phyloP scores from a whole-genome alignment of 2,888 invertebrate species.

The Epistrophella euchroma region DNA sequence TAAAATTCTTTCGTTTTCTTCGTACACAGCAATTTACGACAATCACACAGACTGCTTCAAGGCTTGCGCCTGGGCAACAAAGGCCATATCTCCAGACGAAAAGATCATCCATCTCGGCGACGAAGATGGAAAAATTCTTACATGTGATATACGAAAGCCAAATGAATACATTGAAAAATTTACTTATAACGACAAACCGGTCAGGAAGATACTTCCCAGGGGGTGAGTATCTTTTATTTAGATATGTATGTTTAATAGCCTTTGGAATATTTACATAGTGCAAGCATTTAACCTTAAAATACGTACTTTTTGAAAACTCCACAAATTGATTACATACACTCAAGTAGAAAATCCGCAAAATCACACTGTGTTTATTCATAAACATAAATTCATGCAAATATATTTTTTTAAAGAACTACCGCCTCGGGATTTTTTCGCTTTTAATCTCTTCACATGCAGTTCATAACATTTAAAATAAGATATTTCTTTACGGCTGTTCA shows the following conservation, averaged over 20 bases:
- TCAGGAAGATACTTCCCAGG: conserved; percentile 66
- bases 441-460: too few relatives aligned
- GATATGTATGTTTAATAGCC: not conserved
- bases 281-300: not conserved
- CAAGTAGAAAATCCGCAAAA: too few relatives aligned
- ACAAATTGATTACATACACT: too few relatives aligned
- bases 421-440: too few relatives aligned
- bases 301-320: too few relatives aligned
- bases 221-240: conserved; percentile 49
- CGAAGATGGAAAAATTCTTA: conserved; percentile 67
- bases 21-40: conserved; percentile 57
- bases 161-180: conserved; percentile 67
- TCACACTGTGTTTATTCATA: too few relatives aligned
- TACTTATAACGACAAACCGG: conserved; percentile 68
- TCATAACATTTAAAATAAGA: too few relatives aligned
- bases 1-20: not conserved
- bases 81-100: conserved; percentile 68
- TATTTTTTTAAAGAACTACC: too few relatives aligned
- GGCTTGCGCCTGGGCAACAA: conserved; percentile 68
- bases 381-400: too few relatives aligned
- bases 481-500: too few relatives aligned
- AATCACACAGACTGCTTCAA: conserved; percentile 71
- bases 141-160: conserved; percentile 75
- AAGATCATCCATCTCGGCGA: conserved; percentile 68
- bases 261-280: too few relatives aligned